Percentiles rank a stretch among this genome's conserved stretches.
Conservation (phyloP, 2,113 vertebrate genomes). For the Anarhynchus alexandrinus region DNA sequence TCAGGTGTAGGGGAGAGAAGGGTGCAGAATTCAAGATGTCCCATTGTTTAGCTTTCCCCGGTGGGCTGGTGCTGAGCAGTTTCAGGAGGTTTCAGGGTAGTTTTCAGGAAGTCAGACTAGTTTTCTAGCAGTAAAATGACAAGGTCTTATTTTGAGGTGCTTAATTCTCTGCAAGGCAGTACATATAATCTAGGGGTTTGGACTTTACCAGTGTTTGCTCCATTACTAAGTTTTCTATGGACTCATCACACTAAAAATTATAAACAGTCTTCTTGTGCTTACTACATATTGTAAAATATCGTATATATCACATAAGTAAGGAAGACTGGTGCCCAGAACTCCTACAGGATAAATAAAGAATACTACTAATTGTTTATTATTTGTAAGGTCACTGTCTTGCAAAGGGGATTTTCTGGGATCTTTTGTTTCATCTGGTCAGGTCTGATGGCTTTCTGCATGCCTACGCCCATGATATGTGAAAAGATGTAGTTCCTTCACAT, state of each 20-base stretch:
- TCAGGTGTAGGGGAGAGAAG: neutral
- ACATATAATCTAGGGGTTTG: neutral
- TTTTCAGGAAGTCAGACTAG: neutral
- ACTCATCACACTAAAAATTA: neutral
- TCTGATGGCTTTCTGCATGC: neutral
- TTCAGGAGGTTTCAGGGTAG: neutral
- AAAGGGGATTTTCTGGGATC: neutral
- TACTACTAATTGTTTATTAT: neutral
- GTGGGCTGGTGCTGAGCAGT: neutral
- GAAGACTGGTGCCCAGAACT: neutral
- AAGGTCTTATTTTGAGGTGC: neutral
- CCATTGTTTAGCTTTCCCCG: neutral
- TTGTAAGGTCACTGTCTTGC: neutral
- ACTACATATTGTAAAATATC: neutral
- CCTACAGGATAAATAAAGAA: neutral
- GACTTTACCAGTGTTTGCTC: neutral
- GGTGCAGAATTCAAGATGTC: neutral
- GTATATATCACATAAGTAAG: neutral
- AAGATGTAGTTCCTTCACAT: neutral
- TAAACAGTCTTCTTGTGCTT: neutral
- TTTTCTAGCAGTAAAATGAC: neutral
- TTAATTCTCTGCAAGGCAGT: neutral
- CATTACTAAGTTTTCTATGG: neutral
- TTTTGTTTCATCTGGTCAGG: neutral
- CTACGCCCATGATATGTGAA: neutral